Conservation (phyloP, 2,888 invertebrate genomes). For the Pilophorus perplexus region DNA sequence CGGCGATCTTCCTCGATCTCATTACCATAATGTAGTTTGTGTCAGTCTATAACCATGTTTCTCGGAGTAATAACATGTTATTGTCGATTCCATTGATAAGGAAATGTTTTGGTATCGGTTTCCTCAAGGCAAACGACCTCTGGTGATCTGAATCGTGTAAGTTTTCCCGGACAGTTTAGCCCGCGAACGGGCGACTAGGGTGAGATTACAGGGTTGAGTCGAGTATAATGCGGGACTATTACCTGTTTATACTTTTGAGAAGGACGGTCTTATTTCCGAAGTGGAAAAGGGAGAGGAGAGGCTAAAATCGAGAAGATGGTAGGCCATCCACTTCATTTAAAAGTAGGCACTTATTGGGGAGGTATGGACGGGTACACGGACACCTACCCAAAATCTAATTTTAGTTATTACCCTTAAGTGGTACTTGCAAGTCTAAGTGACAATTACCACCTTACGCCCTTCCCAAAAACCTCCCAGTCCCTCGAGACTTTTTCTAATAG, state of each 20-base stretch:
- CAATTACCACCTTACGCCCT: slow-evolving; percentile 38
- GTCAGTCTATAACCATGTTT: slow-evolving; percentile 25
- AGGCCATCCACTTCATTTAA: slow-evolving; percentile 27
- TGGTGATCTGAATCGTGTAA: slow-evolving; percentile 19
- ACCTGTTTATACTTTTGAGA: slow-evolving; percentile 37
- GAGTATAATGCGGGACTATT: slow-evolving; percentile 30
- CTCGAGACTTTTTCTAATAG: neutral
- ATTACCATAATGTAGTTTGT: slow-evolving; percentile 37
- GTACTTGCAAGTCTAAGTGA: slow-evolving; percentile 37
- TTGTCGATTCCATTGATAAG: slow-evolving; percentile 36
- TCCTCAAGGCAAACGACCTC: slow-evolving; percentile 6
- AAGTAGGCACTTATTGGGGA: slow-evolving; percentile 35
- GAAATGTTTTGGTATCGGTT: slow-evolving; percentile 19
- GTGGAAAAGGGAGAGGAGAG: neutral
- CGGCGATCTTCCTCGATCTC: slow-evolving; percentile 12
- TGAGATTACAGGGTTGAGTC: slow-evolving; percentile 29
- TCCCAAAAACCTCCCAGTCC: slow-evolving; percentile 1
- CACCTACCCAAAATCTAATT: slow-evolving; percentile 39
- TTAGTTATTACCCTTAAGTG: slow-evolving; percentile 37
- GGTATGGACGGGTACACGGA: slow-evolving; percentile 22
- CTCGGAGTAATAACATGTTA: slow-evolving; percentile 37
- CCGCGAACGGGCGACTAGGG: slow-evolving; percentile 15
- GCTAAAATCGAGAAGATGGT: slow-evolving; percentile 1
- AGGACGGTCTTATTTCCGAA: neutral
- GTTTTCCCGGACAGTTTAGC: slow-evolving; percentile 21